Evolutionary conservation across 1,140 invertebrate species (phyloP).

Genomic region (Drosophila ficusphila): DNA sequence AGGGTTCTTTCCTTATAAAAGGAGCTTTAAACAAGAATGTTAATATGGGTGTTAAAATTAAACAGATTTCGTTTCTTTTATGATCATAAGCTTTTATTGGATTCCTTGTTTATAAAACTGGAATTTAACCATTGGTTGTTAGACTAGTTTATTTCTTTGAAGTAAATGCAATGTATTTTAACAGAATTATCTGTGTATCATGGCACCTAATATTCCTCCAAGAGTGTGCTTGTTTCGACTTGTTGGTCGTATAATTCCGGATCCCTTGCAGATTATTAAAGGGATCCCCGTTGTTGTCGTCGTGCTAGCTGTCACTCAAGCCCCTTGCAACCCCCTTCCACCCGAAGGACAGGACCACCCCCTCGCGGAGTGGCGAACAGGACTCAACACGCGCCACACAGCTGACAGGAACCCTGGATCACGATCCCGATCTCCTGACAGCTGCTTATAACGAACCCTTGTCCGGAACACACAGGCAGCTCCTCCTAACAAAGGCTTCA

Average conservation of each 20-base stretch:
- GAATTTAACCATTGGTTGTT: no score
- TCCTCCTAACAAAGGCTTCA: conserved; percentile 24
- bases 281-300: conserved; percentile 19
- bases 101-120: no score
- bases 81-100: no score
- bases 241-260: background rate
- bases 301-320: conserved; percentile 46
- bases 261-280: background rate
- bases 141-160: no score
- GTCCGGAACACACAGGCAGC: background rate
- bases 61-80: background rate
- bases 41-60: background rate
- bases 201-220: background rate
- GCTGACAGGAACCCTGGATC: conserved; percentile 57
- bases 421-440: conserved; percentile 51
- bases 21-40: background rate
- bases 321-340: conserved; percentile 13
- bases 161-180: background rate
- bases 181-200: background rate
- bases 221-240: conserved; percentile 1
- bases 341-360: conserved; percentile 4
- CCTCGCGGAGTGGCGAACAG: conserved; percentile 18
- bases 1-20: background rate
- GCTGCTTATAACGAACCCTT: conserved; percentile 30
- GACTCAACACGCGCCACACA: conserved; percentile 65